A percentile compares a stretch with the other conserved stretches of the same genome.
These are phyloP conservation scores for Prietella phreatophila DNA, from an alignment of 2,113 vertebrate genomes.

Conservation along the genomic window DNA sequence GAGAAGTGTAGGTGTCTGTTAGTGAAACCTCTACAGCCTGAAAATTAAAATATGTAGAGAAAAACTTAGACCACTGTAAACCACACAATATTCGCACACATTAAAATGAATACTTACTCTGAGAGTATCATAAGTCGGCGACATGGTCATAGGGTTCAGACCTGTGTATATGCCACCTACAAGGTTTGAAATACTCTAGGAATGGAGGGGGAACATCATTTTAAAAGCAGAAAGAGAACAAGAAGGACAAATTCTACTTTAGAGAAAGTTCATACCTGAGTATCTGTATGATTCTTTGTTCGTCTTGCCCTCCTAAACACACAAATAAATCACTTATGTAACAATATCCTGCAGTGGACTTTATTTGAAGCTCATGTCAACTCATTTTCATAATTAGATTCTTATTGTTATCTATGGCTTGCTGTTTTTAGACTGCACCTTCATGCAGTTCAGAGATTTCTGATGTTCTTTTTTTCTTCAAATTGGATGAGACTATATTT, in stretches of 20 bases:
- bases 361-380: not conserved
- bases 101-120: not conserved
- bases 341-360: not conserved
- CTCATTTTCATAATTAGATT: not conserved
- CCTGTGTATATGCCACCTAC: not conserved
- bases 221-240: not conserved
- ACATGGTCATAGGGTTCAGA: not conserved
- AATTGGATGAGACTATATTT: not conserved
- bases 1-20: conserved; percentile 8
- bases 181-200: not conserved
- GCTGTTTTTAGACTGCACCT: not conserved
- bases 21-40: not conserved
- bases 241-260: not conserved
- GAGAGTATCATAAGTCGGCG: not conserved
- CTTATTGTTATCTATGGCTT: not conserved
- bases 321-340: not conserved
- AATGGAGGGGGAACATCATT: not conserved
- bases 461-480: not conserved
- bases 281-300: not conserved
- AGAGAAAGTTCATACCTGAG: not conserved
- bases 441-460: not conserved
- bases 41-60: not conserved
- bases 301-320: not conserved
- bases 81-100: too few species aligned
- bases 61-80: not conserved